phyloP scores from a whole-genome alignment of 2,113 vertebrate species.

The Zeus faber region DNA sequence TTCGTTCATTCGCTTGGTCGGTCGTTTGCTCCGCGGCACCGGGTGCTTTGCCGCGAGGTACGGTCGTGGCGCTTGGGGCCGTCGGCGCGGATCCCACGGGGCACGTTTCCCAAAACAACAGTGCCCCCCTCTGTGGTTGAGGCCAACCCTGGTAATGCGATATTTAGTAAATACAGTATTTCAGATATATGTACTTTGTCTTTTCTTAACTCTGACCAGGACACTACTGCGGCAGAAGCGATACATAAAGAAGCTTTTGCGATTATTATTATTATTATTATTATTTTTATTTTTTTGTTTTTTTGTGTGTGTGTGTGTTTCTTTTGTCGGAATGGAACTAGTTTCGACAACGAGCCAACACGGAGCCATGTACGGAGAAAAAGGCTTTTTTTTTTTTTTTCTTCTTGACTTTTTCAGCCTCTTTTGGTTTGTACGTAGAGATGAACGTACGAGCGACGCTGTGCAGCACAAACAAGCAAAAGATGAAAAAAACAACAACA shows the following conservation, averaged over 20 bases:
- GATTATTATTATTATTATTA: constrained; percentile 34
- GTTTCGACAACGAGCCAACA: constrained; percentile 59
- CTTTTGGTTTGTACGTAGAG: constrained; percentile 9
- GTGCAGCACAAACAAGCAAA: constrained; percentile 5
- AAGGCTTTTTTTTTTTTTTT: too few relatives aligned
- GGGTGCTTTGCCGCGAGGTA: not conserved
- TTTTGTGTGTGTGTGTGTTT: constrained; percentile 32
- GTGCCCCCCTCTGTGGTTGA: constrained; percentile 17
- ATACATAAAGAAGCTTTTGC: constrained; percentile 66
- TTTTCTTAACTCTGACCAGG: constrained; percentile 57
- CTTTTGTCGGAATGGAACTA: constrained; percentile 65
- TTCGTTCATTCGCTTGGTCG: not conserved
- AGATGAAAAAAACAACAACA: constrained; percentile 7
- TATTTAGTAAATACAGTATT: constrained; percentile 65
- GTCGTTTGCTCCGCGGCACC: not conserved
- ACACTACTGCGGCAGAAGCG: constrained; percentile 69
- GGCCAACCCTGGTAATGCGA: constrained; percentile 54
- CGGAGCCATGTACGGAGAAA: constrained; percentile 53
- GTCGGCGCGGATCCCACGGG: not conserved
- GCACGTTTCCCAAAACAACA: too few relatives aligned
- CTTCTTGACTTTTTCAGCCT: too few relatives aligned
- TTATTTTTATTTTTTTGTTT: constrained; percentile 51
- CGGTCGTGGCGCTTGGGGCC: not conserved
- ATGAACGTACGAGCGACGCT: constrained; percentile 15
- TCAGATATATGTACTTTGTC: constrained; percentile 61